Conservation (phyloP, 2,797 vertebrate species). For the Protosalanx chinensis region DNA sequence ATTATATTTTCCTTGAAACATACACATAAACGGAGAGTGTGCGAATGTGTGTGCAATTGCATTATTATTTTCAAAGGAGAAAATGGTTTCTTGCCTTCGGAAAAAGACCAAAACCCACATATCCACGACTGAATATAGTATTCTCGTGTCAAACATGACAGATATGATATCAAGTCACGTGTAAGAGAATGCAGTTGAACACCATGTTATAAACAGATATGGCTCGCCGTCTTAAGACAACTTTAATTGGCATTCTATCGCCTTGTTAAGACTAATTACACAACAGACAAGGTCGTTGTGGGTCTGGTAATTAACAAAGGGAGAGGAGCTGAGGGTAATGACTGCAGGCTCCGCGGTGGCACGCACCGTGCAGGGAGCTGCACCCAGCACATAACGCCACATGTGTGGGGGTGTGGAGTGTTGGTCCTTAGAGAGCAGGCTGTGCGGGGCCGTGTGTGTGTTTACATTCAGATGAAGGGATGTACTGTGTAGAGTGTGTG, state of each 20-base stretch:
- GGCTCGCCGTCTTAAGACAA: slow-evolving; percentile 1
- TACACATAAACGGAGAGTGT: neutral
- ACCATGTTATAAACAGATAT: neutral
- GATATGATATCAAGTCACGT: too few relatives aligned
- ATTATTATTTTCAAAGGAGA: too few relatives aligned
- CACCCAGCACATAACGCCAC: slow-evolving; percentile 33
- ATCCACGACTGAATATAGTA: too few relatives aligned
- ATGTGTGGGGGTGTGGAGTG: neutral
- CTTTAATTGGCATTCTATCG: slow-evolving; percentile 61
- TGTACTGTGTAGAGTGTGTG: slow-evolving; percentile 1
- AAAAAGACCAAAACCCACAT: too few relatives aligned
- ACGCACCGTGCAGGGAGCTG: slow-evolving; percentile 57
- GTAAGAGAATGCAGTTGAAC: too few relatives aligned
- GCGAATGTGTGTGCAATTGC: too few relatives aligned
- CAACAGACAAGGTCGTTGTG: slow-evolving; percentile 83
- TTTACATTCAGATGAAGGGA: slow-evolving; percentile 4
- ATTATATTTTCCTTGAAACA: neutral
- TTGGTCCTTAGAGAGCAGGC: slow-evolving; percentile 23
- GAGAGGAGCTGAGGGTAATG: slow-evolving; percentile 85
- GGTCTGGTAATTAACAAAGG: slow-evolving; percentile 86
- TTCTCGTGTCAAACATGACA: too few relatives aligned
- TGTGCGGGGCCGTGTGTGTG: slow-evolving; percentile 1
- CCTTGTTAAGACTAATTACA: slow-evolving; percentile 68
- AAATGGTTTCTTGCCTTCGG: too few relatives aligned
- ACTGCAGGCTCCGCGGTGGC: slow-evolving; percentile 80